These are phyloP conservation scores for Catalaphyllia jardinei DNA, from an alignment of 64 coral and sea anemone species.

Conservation along the genomic window DNA sequence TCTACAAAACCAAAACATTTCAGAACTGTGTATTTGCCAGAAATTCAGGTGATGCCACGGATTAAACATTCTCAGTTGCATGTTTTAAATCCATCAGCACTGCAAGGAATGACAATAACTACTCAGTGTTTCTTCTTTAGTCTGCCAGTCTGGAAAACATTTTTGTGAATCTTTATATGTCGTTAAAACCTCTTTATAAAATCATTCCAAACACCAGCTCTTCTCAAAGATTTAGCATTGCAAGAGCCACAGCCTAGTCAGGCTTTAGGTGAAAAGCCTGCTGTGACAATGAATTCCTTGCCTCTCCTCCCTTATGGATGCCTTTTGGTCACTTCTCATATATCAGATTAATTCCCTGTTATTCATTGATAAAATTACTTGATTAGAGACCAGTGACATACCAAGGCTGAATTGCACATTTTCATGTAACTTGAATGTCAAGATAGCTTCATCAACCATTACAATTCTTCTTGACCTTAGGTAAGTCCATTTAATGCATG, in stretches of 20 bases:
- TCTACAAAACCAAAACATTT: not conserved
- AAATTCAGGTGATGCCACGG: not conserved
- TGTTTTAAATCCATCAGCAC: slow-evolving; percentile 42
- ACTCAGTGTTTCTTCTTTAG: not conserved
- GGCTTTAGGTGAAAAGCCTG: not conserved
- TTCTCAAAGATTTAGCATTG: not conserved
- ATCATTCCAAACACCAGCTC: not conserved
- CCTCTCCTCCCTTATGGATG: slow-evolving; percentile 12
- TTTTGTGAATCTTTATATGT: not conserved
- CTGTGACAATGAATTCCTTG: not conserved
- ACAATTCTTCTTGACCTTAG: too few relatives aligned
- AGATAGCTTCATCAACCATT: too few relatives aligned
- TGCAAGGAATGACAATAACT: slow-evolving; percentile 21
- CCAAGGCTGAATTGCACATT: not conserved
- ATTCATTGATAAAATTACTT: not conserved
- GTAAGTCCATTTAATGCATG: too few relatives aligned
- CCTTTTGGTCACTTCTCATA: not conserved
- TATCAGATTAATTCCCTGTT: not conserved
- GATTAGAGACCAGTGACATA: not conserved
- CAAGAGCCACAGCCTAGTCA: not conserved
- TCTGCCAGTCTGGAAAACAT: slow-evolving; percentile 18
- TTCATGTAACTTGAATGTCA: not conserved
- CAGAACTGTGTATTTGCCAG: not conserved
- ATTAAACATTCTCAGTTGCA: slow-evolving; percentile 25
- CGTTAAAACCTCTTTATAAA: slow-evolving; percentile 22